These are phyloP conservation scores for Chrysopilus asiliformis DNA, from an alignment of 2,888 invertebrate species.

Conservation along the genomic window DNA sequence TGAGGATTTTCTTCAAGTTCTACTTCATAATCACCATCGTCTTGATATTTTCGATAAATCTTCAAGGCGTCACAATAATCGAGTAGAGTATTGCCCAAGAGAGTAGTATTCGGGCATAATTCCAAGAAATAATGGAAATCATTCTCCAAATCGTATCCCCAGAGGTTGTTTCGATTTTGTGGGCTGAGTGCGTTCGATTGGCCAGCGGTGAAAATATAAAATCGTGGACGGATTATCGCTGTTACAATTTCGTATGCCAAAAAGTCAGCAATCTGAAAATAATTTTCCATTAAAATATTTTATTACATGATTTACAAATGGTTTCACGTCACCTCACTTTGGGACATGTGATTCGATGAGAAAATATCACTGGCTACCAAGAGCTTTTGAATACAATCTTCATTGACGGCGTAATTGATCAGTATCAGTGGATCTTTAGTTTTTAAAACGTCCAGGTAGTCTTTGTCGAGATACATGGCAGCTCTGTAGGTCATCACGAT, in stretches of 20 bases:
- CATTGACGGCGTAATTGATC: slow-evolving; percentile 40
- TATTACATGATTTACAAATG: neutral
- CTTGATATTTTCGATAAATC: slow-evolving; percentile 30
- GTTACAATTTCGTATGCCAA: slow-evolving; percentile 43
- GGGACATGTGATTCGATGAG: slow-evolving; percentile 41
- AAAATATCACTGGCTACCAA: slow-evolving; percentile 47
- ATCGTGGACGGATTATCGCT: slow-evolving; percentile 36
- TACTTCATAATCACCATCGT: slow-evolving; percentile 22
- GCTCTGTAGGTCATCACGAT: slow-evolving; percentile 44
- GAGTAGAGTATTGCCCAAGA: slow-evolving; percentile 39
- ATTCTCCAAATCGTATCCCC: slow-evolving; percentile 39
- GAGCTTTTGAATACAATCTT: slow-evolving; percentile 42
- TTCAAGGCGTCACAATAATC: slow-evolving; percentile 34
- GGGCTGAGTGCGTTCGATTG: slow-evolving; percentile 19
- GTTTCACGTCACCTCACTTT: slow-evolving; percentile 30
- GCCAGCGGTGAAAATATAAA: slow-evolving; percentile 30
- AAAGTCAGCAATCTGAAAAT: slow-evolving; percentile 39
- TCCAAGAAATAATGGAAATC: slow-evolving; percentile 40
- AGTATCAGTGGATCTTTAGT: slow-evolving; percentile 39
- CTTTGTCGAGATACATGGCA: slow-evolving; percentile 42
- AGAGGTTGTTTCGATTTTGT: slow-evolving; percentile 28
- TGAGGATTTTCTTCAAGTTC: slow-evolving; percentile 11
- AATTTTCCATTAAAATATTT: neutral
- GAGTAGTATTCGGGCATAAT: slow-evolving; percentile 38
- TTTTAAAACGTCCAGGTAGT: slow-evolving; percentile 41